phyloP scores from a whole-genome alignment of 2,797 vertebrate species.

The Atherinosoma microstoma region DNA sequence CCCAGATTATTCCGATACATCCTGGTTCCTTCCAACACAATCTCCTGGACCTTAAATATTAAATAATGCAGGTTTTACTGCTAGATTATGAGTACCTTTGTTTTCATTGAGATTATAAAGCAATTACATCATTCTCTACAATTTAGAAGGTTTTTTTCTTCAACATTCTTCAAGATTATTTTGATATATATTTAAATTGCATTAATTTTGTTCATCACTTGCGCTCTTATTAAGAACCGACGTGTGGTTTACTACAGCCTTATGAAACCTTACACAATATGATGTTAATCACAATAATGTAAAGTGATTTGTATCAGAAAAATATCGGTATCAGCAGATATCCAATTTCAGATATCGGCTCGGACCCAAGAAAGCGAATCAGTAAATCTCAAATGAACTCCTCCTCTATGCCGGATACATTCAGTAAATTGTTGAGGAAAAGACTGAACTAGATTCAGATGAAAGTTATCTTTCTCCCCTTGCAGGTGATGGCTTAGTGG shows the following conservation, averaged over 20 bases:
- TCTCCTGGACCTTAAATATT: too few species aligned
- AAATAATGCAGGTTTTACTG: too few species aligned
- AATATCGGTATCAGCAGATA: background rate
- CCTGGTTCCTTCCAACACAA: too few species aligned
- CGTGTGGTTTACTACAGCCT: background rate
- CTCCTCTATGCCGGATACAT: background rate
- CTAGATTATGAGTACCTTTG: too few species aligned
- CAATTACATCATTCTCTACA: too few species aligned
- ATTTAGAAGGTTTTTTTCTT: background rate
- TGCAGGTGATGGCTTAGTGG: slow-evolving; percentile 90
- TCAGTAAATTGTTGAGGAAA: background rate
- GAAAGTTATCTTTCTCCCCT: slow-evolving; percentile 41
- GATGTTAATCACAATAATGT: background rate
- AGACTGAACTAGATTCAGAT: background rate
- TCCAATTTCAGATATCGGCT: too few species aligned
- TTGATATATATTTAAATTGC: background rate
- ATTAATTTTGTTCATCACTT: background rate
- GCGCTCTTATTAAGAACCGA: background rate
- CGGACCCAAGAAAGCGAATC: too few species aligned
- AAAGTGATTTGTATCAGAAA: background rate
- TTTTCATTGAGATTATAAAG: too few species aligned
- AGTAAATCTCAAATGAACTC: background rate
- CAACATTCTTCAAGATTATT: background rate
- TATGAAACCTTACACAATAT: background rate
- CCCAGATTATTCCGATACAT: too few species aligned